phyloP scores from a whole-genome alignment of 1,140 invertebrate genomes.

The Trichoplusia ni region DNA sequence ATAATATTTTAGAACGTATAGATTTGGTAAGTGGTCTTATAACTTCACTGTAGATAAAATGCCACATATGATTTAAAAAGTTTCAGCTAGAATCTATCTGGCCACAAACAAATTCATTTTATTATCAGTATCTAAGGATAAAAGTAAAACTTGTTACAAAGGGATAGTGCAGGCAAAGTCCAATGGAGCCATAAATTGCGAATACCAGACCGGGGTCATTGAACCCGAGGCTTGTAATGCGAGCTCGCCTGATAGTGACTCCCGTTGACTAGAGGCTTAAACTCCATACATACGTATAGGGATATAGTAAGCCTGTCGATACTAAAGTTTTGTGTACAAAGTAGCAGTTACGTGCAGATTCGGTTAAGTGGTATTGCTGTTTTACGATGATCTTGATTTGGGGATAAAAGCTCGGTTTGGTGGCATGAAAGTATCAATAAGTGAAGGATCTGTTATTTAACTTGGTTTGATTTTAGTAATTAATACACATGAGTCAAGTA shows the following conservation, averaged over 20 bases:
- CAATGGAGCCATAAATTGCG: constrained; percentile 14
- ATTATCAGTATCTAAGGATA: neutral
- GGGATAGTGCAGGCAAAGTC: neutral
- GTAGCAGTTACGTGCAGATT: too few species aligned
- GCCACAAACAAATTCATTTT: neutral
- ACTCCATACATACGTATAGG: neutral
- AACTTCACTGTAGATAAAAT: too few species aligned
- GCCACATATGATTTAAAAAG: neutral
- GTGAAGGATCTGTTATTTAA: too few species aligned
- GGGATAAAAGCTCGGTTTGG: too few species aligned
- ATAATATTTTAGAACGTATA: too few species aligned
- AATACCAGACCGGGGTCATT: constrained; percentile 18
- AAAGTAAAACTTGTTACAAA: neutral
- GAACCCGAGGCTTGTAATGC: constrained; percentile 8
- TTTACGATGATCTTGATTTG: too few species aligned
- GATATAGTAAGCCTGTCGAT: neutral
- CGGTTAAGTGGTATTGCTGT: too few species aligned
- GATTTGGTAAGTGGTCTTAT: too few species aligned
- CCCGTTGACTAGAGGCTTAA: constrained; percentile 5
- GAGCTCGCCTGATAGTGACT: constrained; percentile 17
- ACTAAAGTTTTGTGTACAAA: neutral
- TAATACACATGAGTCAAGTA: too few species aligned
- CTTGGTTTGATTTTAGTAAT: too few species aligned
- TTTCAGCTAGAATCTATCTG: neutral
- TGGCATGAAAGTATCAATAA: too few species aligned